A percentile compares a stretch with the other conserved stretches of the same genome.
phyloP scores from a whole-genome alignment of 2,797 vertebrate species.

The Alcedo quadribrachys region DNA sequence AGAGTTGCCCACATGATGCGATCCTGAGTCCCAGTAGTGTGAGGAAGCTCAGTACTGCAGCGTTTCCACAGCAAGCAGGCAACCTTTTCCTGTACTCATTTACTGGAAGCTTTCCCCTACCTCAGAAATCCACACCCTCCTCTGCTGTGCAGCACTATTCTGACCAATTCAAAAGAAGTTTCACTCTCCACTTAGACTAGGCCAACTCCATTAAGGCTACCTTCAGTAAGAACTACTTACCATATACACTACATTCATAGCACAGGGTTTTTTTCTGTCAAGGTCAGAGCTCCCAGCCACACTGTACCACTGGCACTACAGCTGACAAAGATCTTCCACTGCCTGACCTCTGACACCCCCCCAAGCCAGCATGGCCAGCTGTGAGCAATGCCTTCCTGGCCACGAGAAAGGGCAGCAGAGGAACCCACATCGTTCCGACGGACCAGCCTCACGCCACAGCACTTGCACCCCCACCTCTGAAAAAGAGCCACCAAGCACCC shows the following conservation, averaged over 20 bases:
- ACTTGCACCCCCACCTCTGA: too few species aligned
- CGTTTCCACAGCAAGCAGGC: background rate
- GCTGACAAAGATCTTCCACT: background rate
- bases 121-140: background rate
- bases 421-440: accelerated
- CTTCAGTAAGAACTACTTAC: background rate
- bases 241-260: too few species aligned
- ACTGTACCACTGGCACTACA: background rate
- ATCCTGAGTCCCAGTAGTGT: accelerated
- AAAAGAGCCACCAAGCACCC: too few species aligned
- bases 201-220: background rate
- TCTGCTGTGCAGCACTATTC: background rate
- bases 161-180: background rate
- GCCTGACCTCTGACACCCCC: background rate
- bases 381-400: background rate
- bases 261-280: background rate
- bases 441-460: background rate
- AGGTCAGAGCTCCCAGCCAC: background rate
- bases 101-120: background rate
- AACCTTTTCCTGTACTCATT: background rate
- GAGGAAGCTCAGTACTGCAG: background rate
- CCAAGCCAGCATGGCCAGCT: background rate
- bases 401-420: background rate
- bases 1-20: accelerated
- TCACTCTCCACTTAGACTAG: background rate